Percentiles rank a stretch among this genome's conserved stretches.
Conservation (phyloP, 2,113 vertebrate genomes). For the Sceloporus undulatus region DNA sequence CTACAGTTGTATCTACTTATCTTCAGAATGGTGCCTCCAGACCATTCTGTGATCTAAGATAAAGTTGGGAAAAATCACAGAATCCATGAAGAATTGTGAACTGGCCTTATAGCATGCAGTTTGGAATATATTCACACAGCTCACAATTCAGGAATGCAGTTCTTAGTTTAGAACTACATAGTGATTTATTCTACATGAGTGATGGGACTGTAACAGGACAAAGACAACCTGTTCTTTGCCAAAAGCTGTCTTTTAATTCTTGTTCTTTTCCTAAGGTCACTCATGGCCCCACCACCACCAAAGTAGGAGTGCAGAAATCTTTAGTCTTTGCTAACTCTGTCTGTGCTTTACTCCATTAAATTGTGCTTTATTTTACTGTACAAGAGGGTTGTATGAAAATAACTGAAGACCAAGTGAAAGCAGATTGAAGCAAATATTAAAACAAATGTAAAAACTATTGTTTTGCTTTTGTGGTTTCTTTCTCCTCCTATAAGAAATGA, state of each 20-base stretch:
- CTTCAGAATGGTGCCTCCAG: background rate
- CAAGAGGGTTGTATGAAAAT: background rate
- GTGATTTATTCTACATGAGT: background rate
- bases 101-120: background rate
- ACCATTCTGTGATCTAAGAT: background rate
- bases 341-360: background rate
- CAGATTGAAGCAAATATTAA: slow-evolving; percentile 29
- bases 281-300: too few species aligned
- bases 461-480: slow-evolving; percentile 17
- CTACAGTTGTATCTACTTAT: background rate
- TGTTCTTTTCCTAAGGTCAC: background rate
- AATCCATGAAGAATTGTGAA: background rate
- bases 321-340: background rate
- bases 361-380: background rate
- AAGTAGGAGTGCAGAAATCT: background rate
- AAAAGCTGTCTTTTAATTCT: background rate
- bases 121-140: background rate
- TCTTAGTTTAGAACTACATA: background rate
- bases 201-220: background rate
- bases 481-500: slow-evolving; percentile 14
- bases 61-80: background rate
- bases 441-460: slow-evolving; percentile 3
- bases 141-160: background rate
- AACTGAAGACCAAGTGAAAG: background rate
- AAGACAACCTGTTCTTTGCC: background rate